phyloP scores from a whole-genome alignment of 2,888 invertebrate genomes.

The Ferrisia virgata region DNA sequence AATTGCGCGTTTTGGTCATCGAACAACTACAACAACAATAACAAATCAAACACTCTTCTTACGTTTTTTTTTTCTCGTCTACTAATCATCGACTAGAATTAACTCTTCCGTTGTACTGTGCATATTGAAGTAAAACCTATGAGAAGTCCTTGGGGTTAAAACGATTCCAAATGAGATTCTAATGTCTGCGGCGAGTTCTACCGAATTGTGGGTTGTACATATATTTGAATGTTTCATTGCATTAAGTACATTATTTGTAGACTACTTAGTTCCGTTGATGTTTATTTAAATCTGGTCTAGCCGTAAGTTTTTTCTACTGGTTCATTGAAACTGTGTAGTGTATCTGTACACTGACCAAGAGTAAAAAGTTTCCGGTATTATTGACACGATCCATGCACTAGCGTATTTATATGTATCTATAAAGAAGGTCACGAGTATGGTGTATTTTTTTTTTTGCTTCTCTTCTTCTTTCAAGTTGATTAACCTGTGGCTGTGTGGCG shows the following conservation, averaged over 20 bases:
- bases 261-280: background rate
- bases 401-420: too few species aligned
- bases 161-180: background rate
- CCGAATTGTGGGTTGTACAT: background rate
- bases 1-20: background rate
- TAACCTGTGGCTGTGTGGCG: conserved; percentile 15
- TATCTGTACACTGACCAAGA: background rate
- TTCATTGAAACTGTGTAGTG: background rate
- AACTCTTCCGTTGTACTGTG: background rate
- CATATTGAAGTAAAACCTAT: background rate
- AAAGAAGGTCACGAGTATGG: background rate
- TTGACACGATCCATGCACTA: background rate
- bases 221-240: background rate
- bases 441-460: too few species aligned
- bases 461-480: conserved; percentile 12
- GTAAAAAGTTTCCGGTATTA: conserved; percentile 4
- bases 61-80: background rate
- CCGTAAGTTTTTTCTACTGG: too few species aligned
- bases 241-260: too few species aligned
- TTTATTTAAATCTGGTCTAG: background rate
- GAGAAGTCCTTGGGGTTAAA: background rate
- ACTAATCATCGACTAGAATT: background rate
- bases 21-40: background rate
- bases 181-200: background rate
- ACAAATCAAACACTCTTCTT: background rate